Conservation (phyloP, 2,113 vertebrate species). For the Phaetusa simplex region DNA sequence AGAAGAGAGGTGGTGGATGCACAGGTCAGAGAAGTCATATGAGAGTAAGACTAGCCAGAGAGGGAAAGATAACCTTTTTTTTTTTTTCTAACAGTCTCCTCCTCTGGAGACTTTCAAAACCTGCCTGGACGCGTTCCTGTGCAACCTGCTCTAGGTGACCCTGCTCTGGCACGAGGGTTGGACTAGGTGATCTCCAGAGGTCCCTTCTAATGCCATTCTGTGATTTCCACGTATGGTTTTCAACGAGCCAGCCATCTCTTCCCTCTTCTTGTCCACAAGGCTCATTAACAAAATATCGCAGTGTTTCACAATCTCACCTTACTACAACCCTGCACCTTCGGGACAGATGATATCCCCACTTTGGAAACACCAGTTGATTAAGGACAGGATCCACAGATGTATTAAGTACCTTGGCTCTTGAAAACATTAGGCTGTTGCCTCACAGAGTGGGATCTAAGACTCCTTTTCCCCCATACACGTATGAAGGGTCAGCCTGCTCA, state of each 20-base stretch:
- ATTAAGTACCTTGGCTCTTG: neutral
- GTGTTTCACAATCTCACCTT: neutral
- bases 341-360: neutral
- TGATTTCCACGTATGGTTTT: neutral
- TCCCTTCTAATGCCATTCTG: neutral
- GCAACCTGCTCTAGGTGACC: neutral
- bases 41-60: neutral
- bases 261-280: neutral
- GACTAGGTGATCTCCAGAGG: neutral
- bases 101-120: neutral
- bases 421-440: neutral
- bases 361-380: neutral
- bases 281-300: neutral
- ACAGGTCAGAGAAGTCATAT: neutral
- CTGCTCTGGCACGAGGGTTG: no score
- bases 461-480: neutral
- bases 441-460: fast-evolving
- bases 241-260: neutral
- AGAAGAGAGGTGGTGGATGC: neutral
- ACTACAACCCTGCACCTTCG: neutral
- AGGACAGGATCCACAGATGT: neutral
- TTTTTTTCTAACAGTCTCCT: neutral
- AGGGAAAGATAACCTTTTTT: neutral
- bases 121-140: neutral
- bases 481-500: neutral